A percentile compares a stretch with the other conserved stretches of the same genome.
Evolutionary conservation across 2,113 vertebrate species (phyloP).

Genomic region (Rhombomys opimus): DNA sequence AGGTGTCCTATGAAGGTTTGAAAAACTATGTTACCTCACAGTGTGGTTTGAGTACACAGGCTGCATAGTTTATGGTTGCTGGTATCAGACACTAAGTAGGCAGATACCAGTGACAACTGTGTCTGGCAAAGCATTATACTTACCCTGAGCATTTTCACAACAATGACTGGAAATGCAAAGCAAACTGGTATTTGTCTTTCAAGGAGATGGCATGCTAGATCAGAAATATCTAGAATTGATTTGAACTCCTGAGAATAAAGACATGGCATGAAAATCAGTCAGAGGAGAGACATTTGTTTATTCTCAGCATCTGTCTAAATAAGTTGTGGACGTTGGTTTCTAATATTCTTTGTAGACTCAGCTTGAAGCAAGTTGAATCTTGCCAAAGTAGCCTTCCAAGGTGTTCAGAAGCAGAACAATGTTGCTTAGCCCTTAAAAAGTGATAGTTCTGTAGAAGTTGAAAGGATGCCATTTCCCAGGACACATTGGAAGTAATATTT

Average conservation of each 20-base stretch:
- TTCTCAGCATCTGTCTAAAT: background rate
- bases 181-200: no score
- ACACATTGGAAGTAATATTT: slow-evolving; percentile 1
- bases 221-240: background rate
- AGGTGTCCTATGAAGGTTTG: background rate
- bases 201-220: background rate
- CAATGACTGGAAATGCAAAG: background rate
- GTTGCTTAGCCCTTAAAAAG: background rate
- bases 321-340: background rate
- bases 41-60: background rate
- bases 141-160: background rate
- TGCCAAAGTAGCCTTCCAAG: background rate
- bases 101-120: background rate
- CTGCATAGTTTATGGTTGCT: background rate
- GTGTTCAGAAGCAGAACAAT: background rate
- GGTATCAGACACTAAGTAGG: background rate
- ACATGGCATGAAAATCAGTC: background rate
- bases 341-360: background rate
- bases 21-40: background rate
- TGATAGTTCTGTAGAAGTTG: background rate
- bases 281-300: background rate
- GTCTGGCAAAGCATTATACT: background rate
- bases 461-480: background rate
- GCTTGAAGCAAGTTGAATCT: background rate
- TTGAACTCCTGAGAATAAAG: background rate